Percentiles rank a stretch among this genome's conserved stretches.
These are phyloP conservation scores for Hermaeophaga mercurialis DNA, from an alignment of 2,888 invertebrate genomes.

Conservation along the genomic window DNA sequence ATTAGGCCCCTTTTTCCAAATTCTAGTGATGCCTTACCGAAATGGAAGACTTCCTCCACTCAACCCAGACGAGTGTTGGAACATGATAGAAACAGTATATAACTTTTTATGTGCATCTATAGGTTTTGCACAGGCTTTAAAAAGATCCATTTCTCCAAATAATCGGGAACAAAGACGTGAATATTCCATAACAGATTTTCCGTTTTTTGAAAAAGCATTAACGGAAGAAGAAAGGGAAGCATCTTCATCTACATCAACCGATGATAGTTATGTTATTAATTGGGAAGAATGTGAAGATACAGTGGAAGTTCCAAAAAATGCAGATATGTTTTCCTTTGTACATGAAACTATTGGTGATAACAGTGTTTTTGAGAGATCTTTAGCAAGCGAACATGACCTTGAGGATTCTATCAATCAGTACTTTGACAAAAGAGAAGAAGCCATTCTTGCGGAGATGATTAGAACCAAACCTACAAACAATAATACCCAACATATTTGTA, in stretches of 20 bases:
- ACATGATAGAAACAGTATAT: neutral
- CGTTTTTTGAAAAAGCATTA: neutral
- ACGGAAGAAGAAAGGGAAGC: neutral
- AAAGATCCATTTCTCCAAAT: neutral
- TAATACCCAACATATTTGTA: neutral
- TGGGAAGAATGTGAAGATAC: neutral
- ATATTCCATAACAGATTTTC: neutral
- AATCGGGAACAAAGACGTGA: neutral
- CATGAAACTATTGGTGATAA: neutral
- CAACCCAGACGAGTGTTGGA: slow-evolving; percentile 1
- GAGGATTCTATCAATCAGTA: neutral
- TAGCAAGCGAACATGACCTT: neutral
- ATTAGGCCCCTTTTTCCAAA: neutral
- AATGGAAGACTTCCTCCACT: neutral
- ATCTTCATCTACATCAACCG: neutral
- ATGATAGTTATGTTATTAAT: neutral
- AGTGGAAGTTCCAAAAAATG: neutral
- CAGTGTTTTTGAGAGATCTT: neutral
- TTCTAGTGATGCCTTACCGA: neutral
- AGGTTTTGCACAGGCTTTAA: neutral
- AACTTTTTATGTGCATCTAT: neutral
- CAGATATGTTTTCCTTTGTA: neutral
- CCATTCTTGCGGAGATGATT: neutral
- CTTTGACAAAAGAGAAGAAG: neutral
- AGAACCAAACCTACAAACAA: neutral